Evolutionary conservation across 2,888 invertebrate species (phyloP), one percentile per base, ranked within the genome.

Genomic region (Crioceris asparagi): DNA sequence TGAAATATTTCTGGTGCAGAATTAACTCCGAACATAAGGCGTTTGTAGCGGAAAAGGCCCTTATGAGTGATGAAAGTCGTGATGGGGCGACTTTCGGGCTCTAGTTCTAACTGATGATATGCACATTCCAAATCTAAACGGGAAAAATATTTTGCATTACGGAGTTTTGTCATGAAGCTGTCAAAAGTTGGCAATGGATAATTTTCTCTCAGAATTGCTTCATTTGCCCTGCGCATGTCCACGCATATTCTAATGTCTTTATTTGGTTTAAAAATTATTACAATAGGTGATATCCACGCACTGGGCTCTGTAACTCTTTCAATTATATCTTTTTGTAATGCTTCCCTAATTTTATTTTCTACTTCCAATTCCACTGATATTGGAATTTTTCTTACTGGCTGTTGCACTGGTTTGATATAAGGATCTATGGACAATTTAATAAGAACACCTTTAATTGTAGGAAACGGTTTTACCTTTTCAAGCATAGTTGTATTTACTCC

Each of bases 1-100:
- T 59, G 57, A 30, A 44, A 54, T 23, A 48, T 52, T 38, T 50
- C 50, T 6, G 53, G 52, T 5, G 54, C 52, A 4, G 55, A 60
- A 16, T 55, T 55, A 0, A 60, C 53, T 1, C 59, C 59, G 39
- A 62, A 62, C 51, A 60, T 50, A 2, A 61, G 34, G 8, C 59
- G 38, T 39, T 60, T 61, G 32, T 55, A 61, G 17, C 57, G 36
- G 35, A 49, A 55, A 30, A 49, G 17, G 3, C 49, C 47, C 37
- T 43, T 45, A 25, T 47, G 42, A 4, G 44, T 50, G 10, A 49
- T 50, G 29, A 45, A 48, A 7, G 41, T 48, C 5, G 50, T 49
- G 10, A 50, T 49, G 7, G 35, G 19, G 7, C 47, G 35, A 32
- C 39, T 45, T 27, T 36, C 35, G 12, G 16, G 30, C 3, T 43